Conservation (phyloP, 2,113 vertebrate genomes). For the Suncus etruscus region DNA sequence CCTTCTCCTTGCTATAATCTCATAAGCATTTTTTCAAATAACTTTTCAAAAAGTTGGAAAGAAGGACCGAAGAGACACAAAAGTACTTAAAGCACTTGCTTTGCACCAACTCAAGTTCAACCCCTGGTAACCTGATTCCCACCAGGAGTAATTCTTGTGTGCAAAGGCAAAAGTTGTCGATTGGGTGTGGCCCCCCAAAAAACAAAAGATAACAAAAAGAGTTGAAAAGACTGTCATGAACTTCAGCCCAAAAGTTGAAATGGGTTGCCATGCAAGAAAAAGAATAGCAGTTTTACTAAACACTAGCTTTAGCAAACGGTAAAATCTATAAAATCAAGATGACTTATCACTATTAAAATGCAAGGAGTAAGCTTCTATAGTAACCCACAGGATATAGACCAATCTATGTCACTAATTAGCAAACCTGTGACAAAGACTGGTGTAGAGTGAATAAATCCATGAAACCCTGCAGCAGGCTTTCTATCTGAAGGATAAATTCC, state of each 20-base stretch:
- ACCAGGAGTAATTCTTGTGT: too few relatives aligned
- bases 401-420: conserved; percentile 33
- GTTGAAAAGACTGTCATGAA: neutral
- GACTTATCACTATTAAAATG: neutral
- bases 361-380: neutral
- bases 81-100: too few relatives aligned
- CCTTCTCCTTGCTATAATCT: too few relatives aligned
- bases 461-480: neutral
- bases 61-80: neutral
- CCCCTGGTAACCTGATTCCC: too few relatives aligned
- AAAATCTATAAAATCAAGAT: conserved; percentile 46
- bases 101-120: too few relatives aligned
- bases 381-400: neutral
- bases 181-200: too few relatives aligned
- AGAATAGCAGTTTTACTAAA: neutral
- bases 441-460: conserved; percentile 26
- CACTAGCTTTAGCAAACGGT: neutral
- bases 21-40: neutral
- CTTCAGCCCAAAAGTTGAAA: neutral
- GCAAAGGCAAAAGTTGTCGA: too few relatives aligned
- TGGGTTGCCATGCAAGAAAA: neutral
- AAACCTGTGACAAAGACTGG: neutral
- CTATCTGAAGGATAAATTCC: neutral
- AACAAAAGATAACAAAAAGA: neutral
- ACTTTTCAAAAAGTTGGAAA: neutral